phyloP scores from a whole-genome alignment of 2,797 vertebrate species.

The Trematomus bernacchii region DNA sequence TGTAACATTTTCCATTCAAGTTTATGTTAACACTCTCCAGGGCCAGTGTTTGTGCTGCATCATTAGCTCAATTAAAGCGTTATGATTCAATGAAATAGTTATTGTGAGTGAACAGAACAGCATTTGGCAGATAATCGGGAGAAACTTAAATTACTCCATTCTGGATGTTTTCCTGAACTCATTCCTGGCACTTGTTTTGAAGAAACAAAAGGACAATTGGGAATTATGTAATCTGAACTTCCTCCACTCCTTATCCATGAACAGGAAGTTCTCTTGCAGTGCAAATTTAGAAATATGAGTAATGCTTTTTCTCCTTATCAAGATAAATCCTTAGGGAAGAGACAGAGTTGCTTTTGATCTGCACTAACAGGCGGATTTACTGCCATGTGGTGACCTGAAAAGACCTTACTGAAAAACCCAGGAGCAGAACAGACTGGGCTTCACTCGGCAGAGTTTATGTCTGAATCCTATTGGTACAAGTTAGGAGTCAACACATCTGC shows the following conservation, averaged over 20 bases:
- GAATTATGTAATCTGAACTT: slow-evolving; percentile 59
- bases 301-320: slow-evolving; percentile 48
- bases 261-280: slow-evolving; percentile 53
- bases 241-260: slow-evolving; percentile 44
- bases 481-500: slow-evolving; percentile 17
- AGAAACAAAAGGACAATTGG: slow-evolving; percentile 52
- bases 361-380: slow-evolving; percentile 1
- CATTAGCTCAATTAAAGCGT: slow-evolving; percentile 31
- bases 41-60: slow-evolving; percentile 31
- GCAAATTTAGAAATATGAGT: slow-evolving; percentile 56
- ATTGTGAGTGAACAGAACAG: slow-evolving; percentile 32
- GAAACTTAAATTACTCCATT: slow-evolving; percentile 40
- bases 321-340: slow-evolving; percentile 19
- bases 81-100: slow-evolving; percentile 31
- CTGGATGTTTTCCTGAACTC: slow-evolving; percentile 49
- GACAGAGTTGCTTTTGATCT: slow-evolving; percentile 29
- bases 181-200: slow-evolving; percentile 51
- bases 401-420: slow-evolving; percentile 1
- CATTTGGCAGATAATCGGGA: slow-evolving; percentile 31
- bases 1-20: slow-evolving; percentile 50
- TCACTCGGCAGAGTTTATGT: background rate
- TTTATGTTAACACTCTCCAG: slow-evolving; percentile 31
- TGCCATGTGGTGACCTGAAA: slow-evolving; percentile 25
- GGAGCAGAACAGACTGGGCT: slow-evolving; percentile 2
- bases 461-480: background rate